phyloP scores from a whole-genome alignment of 2,797 vertebrate genomes.

The Amazonetta brasiliensis region DNA sequence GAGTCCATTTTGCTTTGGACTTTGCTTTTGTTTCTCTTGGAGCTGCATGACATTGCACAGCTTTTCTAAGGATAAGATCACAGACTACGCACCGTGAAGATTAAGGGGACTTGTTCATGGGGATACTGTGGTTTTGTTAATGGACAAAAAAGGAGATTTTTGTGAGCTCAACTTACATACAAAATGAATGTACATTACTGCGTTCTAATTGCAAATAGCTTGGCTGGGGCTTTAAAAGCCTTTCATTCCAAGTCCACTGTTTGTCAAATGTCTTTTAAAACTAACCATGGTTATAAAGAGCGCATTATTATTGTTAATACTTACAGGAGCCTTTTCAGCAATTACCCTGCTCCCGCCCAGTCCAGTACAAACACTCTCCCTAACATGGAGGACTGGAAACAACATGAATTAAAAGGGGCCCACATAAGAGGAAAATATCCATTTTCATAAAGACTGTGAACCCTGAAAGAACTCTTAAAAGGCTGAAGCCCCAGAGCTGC shows the following conservation, averaged over 20 bases:
- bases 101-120: conserved; percentile 16
- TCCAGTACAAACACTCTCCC: not conserved
- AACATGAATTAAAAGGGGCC: not conserved
- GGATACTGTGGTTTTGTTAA: conserved; percentile 48
- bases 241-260: conserved; percentile 19
- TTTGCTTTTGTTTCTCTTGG: conserved; percentile 47
- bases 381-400: not conserved
- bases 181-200: conserved; percentile 53
- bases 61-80: conserved; percentile 49
- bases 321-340: not conserved
- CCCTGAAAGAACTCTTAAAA: not conserved
- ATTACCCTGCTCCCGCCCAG: not conserved
- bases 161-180: conserved; percentile 24
- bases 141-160: conserved; percentile 54
- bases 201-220: conserved; percentile 39
- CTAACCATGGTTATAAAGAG: not conserved
- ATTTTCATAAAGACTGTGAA: not conserved
- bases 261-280: conserved; percentile 11
- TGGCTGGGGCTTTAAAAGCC: conserved; percentile 47
- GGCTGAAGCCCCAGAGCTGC: not conserved
- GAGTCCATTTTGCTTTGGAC: not conserved
- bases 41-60: not conserved
- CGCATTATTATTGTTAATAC: not conserved
- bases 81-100: not conserved
- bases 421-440: not conserved